Percentiles rank a stretch among this genome's conserved stretches.
Evolutionary conservation across 2,888 invertebrate species (phyloP).

Genomic region (Folsomia candida): DNA sequence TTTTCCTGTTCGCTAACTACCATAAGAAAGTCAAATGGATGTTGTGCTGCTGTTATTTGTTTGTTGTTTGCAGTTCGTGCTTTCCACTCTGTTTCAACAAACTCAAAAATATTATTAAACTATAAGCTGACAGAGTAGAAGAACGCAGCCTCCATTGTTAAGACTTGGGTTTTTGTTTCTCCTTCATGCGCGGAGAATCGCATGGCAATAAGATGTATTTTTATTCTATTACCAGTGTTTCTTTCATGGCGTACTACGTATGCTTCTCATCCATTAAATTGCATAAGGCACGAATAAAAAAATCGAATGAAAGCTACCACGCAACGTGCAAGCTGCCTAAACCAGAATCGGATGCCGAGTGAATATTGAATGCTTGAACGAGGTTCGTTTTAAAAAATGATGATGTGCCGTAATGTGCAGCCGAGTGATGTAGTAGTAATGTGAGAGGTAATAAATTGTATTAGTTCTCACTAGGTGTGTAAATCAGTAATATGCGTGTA

Average conservation of each 20-base stretch:
- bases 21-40: not conserved
- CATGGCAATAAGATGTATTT: not conserved
- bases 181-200: not conserved
- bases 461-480: not conserved
- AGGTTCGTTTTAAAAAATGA: not conserved
- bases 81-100: not conserved
- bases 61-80: not conserved
- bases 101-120: not conserved
- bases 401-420: not conserved
- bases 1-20: not conserved
- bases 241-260: too few relatives aligned
- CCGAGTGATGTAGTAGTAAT: not conserved
- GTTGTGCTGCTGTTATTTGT: too few relatives aligned
- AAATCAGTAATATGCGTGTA: constrained; percentile 4
- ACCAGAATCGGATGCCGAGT: constrained; percentile 1
- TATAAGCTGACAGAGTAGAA: not conserved
- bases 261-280: too few relatives aligned
- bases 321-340: not conserved
- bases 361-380: not conserved
- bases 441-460: not conserved
- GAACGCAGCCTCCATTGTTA: not conserved
- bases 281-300: too few relatives aligned
- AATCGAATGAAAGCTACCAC: not conserved
- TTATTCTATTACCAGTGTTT: not conserved
- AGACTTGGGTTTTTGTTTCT: not conserved